phyloP scores from a whole-genome alignment of 1,140 invertebrate genomes.

The Drosophila trapezifrons region DNA sequence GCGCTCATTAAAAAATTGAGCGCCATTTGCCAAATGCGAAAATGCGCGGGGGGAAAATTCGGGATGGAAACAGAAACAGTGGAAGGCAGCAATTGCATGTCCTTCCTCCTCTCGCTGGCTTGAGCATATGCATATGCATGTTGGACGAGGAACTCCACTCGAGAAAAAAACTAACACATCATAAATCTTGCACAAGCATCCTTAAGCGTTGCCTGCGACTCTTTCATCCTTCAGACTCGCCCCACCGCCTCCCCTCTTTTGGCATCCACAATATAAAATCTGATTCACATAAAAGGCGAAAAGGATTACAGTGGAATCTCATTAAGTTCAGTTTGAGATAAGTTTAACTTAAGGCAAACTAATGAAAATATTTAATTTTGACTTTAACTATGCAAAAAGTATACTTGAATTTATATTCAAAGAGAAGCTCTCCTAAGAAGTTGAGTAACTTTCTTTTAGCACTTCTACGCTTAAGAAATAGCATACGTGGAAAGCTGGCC shows the following conservation, averaged over 20 bases:
- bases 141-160: conserved; percentile 64
- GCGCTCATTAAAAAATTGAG: conserved; percentile 80
- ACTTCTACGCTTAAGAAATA: not conserved
- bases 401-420: too few relatives aligned
- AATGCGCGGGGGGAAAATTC: conserved; percentile 2
- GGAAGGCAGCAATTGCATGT: conserved; percentile 61
- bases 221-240: conserved; percentile 38
- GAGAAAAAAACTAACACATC: conserved; percentile 72
- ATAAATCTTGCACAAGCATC: conserved; percentile 81
- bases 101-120: conserved; percentile 29
- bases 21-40: conserved; percentile 70
- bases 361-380: too few relatives aligned
- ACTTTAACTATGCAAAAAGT: too few relatives aligned
- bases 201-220: conserved; percentile 61
- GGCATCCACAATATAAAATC: conserved; percentile 34
- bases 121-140: conserved; percentile 72
- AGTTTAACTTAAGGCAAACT: too few relatives aligned
- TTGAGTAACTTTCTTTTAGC: too few relatives aligned
- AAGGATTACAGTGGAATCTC: conserved; percentile 2
- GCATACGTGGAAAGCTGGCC: not conserved
- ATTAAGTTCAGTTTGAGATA: not conserved
- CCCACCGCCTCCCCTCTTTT: conserved; percentile 28
- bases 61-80: conserved; percentile 18
- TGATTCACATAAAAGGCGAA: conserved; percentile 31
- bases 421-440: too few relatives aligned